Evolutionary conservation across 1,140 invertebrate genomes (phyloP).

Genomic region (Drosophila seguyi): DNA sequence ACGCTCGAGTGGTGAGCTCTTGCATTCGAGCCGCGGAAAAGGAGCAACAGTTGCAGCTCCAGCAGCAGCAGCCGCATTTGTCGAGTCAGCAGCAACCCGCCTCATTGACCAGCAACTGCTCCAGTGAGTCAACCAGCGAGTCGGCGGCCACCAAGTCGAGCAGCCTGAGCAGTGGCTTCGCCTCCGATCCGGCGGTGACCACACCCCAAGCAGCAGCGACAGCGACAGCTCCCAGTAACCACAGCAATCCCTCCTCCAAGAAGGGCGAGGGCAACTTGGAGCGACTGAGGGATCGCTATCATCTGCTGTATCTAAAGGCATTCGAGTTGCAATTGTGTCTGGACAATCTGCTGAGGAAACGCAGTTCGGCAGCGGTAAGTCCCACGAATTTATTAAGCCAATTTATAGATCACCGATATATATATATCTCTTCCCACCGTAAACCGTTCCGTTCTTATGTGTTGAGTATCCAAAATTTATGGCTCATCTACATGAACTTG

Average conservation of each 20-base stretch:
- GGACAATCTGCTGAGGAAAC: constrained; percentile 87
- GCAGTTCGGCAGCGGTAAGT: constrained; percentile 80
- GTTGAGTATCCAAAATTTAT: constrained; percentile 10
- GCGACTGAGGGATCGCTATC: constrained; percentile 93
- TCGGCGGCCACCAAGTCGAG: constrained; percentile 66
- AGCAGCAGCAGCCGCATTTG: constrained; percentile 53
- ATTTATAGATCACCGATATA: not conserved
- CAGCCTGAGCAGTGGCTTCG: constrained; percentile 73
- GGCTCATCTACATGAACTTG: constrained; percentile 31
- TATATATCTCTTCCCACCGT: not conserved
- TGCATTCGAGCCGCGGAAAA: constrained; percentile 86
- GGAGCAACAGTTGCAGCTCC: constrained; percentile 65
- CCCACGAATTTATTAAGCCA: not conserved
- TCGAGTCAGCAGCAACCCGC: constrained; percentile 62
- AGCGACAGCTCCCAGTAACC: constrained; percentile 38
- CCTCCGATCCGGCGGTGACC: constrained; percentile 47
- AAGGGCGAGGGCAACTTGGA: constrained; percentile 84
- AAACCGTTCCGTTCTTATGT: not conserved
- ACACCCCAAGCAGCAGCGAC: constrained; percentile 75
- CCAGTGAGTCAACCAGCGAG: constrained; percentile 78
- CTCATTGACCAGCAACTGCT: constrained; percentile 77
- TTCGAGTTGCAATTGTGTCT: constrained; percentile 95
- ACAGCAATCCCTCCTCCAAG: constrained; percentile 31
- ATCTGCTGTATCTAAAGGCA: constrained; percentile 93
- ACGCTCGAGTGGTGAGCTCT: constrained; percentile 90